Conservation (phyloP, 2,888 invertebrate genomes). For the Luperina testacea region DNA sequence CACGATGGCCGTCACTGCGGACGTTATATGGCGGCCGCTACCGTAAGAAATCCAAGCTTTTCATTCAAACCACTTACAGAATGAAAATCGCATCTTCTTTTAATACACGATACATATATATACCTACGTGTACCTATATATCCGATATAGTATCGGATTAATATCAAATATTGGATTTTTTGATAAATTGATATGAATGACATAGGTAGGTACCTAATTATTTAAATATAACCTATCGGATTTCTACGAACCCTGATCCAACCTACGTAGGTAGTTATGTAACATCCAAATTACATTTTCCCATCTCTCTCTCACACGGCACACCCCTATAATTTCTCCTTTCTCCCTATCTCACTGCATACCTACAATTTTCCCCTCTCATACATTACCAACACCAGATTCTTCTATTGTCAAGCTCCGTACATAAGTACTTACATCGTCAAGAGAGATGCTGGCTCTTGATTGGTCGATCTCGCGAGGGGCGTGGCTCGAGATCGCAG, state of each 20-base stretch:
- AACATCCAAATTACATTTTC: neutral
- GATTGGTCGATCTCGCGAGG: constrained; percentile 79
- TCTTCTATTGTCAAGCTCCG: constrained; percentile 50
- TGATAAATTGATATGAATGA: no score
- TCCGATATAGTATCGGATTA: neutral
- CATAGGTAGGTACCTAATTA: no score
- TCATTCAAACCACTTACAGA: neutral
- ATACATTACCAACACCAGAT: constrained; percentile 25
- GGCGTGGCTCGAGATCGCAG: constrained; percentile 72
- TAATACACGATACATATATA: no score
- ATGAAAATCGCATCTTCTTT: neutral
- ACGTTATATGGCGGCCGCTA: neutral
- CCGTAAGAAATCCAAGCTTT: neutral
- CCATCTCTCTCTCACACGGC: neutral
- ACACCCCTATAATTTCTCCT: constrained; percentile 4
- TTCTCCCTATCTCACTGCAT: constrained; percentile 2
- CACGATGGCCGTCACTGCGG: neutral
- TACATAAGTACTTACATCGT: constrained; percentile 42
- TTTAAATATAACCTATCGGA: neutral
- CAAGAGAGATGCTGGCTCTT: constrained; percentile 63
- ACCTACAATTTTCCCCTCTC: constrained; percentile 47
- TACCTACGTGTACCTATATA: neutral
- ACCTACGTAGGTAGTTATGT: neutral
- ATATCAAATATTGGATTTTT: no score
- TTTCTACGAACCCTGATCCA: neutral